Conservation (phyloP, 1,140 invertebrate species). For the Cataglyphis hispanica region DNA sequence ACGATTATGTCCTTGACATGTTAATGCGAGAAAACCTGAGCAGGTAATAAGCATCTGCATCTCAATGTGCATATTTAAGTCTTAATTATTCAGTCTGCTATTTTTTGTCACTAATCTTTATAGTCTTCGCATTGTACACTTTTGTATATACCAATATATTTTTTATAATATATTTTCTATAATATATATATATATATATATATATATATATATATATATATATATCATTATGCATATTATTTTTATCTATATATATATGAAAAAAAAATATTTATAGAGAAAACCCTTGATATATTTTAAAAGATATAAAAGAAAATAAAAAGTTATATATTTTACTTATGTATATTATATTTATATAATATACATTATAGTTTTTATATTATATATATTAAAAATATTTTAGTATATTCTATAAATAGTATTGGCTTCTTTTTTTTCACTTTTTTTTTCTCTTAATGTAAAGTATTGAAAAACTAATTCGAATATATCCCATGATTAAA, state of each 20-base stretch:
- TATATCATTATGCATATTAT: too few relatives aligned
- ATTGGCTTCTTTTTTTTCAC: background rate
- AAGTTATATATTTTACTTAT: background rate
- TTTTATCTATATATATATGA: background rate
- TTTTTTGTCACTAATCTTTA: conserved; percentile 1
- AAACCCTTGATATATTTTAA: background rate
- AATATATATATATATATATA: too few relatives aligned
- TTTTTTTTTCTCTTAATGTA: background rate
- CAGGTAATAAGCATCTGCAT: conserved; percentile 30
- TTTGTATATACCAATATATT: background rate
- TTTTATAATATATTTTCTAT: too few relatives aligned
- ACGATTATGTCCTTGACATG: conserved; percentile 45
- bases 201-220: too few relatives aligned
- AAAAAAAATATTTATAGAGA: background rate
- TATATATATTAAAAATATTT: too few relatives aligned
- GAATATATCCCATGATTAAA: background rate
- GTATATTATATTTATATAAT: too few relatives aligned
- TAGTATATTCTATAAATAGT: too few relatives aligned
- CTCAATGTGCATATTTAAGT: conserved; percentile 18
- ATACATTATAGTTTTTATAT: too few relatives aligned
- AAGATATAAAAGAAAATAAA: conserved; percentile 3
- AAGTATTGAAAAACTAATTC: conserved; percentile 5
- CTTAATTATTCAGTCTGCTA: conserved; percentile 11
- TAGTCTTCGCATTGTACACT: background rate
- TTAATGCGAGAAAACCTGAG: conserved; percentile 38